These are phyloP conservation scores for Augochlorella aurata DNA, from an alignment of 2,888 invertebrate genomes.

Conservation along the genomic window DNA sequence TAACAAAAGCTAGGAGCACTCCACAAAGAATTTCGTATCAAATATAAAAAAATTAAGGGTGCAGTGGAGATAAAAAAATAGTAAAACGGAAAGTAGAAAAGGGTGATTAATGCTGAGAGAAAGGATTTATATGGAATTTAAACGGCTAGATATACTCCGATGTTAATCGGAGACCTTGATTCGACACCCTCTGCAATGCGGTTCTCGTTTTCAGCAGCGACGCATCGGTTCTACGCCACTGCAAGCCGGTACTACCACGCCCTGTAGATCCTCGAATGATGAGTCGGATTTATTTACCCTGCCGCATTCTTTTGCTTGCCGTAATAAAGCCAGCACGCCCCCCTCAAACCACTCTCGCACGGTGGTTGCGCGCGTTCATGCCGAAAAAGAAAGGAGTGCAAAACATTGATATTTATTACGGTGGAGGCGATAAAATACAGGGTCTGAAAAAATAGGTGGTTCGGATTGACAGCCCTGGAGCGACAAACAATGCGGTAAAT, in stretches of 20 bases:
- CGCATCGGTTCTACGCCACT: slow-evolving; percentile 53
- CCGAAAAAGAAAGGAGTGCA: slow-evolving; percentile 12
- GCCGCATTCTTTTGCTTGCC: slow-evolving; percentile 32
- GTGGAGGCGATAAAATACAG: slow-evolving; percentile 8
- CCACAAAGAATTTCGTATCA: background rate
- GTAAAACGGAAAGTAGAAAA: background rate
- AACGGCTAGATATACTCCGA: slow-evolving; percentile 30
- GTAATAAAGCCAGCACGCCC: slow-evolving; percentile 21
- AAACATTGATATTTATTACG: slow-evolving; percentile 32
- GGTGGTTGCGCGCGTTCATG: background rate
- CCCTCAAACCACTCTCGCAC: background rate
- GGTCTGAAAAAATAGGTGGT: background rate
- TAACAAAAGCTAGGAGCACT: background rate
- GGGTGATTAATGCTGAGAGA: slow-evolving; percentile 12
- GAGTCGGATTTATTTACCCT: slow-evolving; percentile 59
- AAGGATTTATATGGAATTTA: slow-evolving; percentile 5
- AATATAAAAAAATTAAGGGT: background rate
- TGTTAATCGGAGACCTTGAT: slow-evolving; percentile 40
- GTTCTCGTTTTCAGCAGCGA: slow-evolving; percentile 42
- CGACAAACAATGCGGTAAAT: background rate
- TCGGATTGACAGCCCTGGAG: background rate
- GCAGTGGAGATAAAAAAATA: background rate
- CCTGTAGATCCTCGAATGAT: slow-evolving; percentile 44
- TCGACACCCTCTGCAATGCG: slow-evolving; percentile 55
- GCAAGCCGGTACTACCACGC: slow-evolving; percentile 45